Percentiles rank a stretch among this genome's conserved stretches.
phyloP scores from a whole-genome alignment of 2,888 invertebrate genomes.

The Ctenicera cuprea region DNA sequence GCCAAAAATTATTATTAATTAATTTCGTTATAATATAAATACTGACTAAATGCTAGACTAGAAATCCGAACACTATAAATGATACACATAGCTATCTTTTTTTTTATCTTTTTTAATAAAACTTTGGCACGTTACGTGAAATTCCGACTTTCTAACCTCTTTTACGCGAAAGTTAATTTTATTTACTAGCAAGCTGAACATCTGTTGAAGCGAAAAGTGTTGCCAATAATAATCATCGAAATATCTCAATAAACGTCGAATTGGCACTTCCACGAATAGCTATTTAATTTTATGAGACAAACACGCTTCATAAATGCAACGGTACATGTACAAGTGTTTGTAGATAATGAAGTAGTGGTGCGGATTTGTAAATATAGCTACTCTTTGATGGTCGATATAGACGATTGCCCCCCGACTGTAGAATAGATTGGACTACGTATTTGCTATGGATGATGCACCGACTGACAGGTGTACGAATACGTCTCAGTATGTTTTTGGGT shows the following conservation, averaged over 20 bases:
- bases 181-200: background rate
- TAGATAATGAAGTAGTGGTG: slow-evolving; percentile 52
- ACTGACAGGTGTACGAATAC: slow-evolving; percentile 51
- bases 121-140: too few species aligned
- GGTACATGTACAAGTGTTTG: slow-evolving; percentile 47
- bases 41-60: too few species aligned
- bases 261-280: slow-evolving; percentile 51
- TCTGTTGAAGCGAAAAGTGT: slow-evolving; percentile 33
- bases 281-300: slow-evolving; percentile 50
- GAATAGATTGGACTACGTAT: slow-evolving; percentile 52
- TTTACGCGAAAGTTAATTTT: too few species aligned
- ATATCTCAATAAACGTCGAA: slow-evolving; percentile 51
- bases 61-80: too few species aligned
- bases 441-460: slow-evolving; percentile 54
- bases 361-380: slow-evolving; percentile 58
- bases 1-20: too few species aligned
- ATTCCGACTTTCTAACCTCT: too few species aligned
- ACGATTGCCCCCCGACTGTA: slow-evolving; percentile 57
- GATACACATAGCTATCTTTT: too few species aligned
- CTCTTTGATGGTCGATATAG: slow-evolving; percentile 60
- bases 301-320: slow-evolving; percentile 46
- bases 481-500: slow-evolving; percentile 45
- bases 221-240: slow-evolving; percentile 45
- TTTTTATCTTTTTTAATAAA: too few species aligned
- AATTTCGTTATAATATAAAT: too few species aligned